Evolutionary conservation across 2,888 invertebrate genomes (phyloP).

Genomic region (Hydroisotoma schaefferi): DNA sequence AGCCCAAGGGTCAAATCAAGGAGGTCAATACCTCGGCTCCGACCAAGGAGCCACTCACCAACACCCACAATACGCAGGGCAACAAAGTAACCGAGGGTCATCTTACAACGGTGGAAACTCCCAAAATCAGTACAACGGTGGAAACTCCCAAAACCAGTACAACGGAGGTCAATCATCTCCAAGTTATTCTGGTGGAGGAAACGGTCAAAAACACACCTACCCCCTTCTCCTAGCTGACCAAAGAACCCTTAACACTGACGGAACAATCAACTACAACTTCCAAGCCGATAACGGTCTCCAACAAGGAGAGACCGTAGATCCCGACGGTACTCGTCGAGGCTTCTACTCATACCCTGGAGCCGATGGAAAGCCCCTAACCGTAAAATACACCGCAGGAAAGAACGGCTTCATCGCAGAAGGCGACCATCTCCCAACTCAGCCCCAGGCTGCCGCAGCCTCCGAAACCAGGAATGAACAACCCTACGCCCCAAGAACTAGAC

Average conservation of each 20-base stretch:
- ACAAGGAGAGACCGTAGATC: slow-evolving; percentile 65
- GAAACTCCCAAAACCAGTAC: background rate
- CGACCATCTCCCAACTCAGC: slow-evolving; percentile 44
- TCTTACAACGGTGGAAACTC: slow-evolving; percentile 12
- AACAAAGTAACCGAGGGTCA: slow-evolving; percentile 10
- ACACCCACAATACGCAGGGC: slow-evolving; percentile 15
- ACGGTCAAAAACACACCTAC: slow-evolving; percentile 28
- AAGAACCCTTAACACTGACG: slow-evolving; percentile 63
- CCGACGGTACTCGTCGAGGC: slow-evolving; percentile 65
- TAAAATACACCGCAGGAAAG: slow-evolving; percentile 57
- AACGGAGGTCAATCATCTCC: background rate
- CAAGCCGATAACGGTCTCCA: slow-evolving; percentile 67
- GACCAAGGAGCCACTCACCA: slow-evolving; percentile 11
- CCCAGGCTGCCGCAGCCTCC: slow-evolving; percentile 32
- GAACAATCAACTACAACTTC: slow-evolving; percentile 65
- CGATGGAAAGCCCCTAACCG: slow-evolving; percentile 62
- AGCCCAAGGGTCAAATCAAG: slow-evolving; percentile 9
- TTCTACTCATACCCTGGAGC: slow-evolving; percentile 66
- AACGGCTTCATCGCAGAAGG: slow-evolving; percentile 49
- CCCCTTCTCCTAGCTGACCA: slow-evolving; percentile 59
- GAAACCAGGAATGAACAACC: slow-evolving; percentile 26
- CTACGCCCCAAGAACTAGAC: background rate
- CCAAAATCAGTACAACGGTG: background rate
- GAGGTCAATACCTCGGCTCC: slow-evolving; percentile 7
- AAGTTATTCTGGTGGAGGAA: slow-evolving; percentile 11